Conservation (phyloP, 2,113 vertebrate genomes). For the Miniopterus natalensis region DNA sequence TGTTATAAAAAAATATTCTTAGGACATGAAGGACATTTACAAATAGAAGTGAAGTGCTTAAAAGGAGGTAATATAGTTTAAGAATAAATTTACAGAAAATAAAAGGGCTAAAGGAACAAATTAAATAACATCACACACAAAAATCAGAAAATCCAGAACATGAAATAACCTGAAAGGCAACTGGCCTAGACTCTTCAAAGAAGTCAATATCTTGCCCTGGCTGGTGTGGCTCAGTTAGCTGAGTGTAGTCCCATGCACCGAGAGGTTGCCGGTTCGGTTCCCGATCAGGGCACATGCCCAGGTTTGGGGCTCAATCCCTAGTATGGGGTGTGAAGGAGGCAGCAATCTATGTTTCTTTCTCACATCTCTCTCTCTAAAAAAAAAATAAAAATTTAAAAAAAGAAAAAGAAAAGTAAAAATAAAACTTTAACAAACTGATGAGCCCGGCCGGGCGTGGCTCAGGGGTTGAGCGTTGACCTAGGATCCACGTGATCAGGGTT, state of each 20-base stretch:
- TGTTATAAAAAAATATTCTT: conserved; percentile 47
- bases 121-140: conserved; percentile 1
- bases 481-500: too few relatives aligned
- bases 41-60: background rate
- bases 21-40: conserved; percentile 39
- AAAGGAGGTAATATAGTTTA: background rate
- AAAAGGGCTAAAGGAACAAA: conserved; percentile 20
- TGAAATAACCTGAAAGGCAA: background rate
- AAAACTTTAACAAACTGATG: background rate
- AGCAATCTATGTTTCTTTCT: background rate
- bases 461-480: too few relatives aligned
- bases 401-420: background rate
- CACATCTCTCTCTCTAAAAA: background rate
- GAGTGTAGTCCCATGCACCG: background rate
- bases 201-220: background rate
- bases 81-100: conserved; percentile 50
- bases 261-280: background rate
- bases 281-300: background rate
- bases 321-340: background rate
- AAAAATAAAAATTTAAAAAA: background rate
- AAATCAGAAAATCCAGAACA: conserved; percentile 37
- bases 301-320: background rate
- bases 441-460: background rate
- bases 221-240: background rate
- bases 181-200: background rate